phyloP scores from a whole-genome alignment of 2,888 invertebrate genomes.

The Lapara coniferarum region DNA sequence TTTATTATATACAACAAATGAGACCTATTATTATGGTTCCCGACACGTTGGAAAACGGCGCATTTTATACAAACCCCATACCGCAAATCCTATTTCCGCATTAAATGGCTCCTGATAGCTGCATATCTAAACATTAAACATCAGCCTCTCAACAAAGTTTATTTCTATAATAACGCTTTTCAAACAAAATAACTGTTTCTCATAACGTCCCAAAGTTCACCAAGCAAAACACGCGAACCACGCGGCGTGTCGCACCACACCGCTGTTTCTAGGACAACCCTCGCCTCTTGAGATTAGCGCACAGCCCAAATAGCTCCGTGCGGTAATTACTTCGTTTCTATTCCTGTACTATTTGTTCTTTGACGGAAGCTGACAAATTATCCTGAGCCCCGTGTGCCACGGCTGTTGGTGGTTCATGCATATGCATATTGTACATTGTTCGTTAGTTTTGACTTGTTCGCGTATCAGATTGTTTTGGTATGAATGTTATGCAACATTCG shows the following conservation, averaged over 20 bases:
- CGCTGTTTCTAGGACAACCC: constrained; percentile 5
- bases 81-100: too few relatives aligned
- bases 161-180: too few relatives aligned
- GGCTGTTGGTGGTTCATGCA: too few relatives aligned
- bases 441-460: constrained; percentile 33
- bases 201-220: not conserved
- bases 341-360: constrained; percentile 37
- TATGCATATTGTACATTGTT: constrained; percentile 30
- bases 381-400: not conserved
- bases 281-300: constrained; percentile 18
- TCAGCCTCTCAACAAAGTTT: too few relatives aligned
- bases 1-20: too few relatives aligned
- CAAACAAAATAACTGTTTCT: not conserved
- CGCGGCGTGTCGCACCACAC: not conserved
- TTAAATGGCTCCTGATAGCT: too few relatives aligned
- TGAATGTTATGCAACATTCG: constrained; percentile 33
- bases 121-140: too few relatives aligned
- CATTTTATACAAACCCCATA: too few relatives aligned
- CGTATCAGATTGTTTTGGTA: constrained; percentile 11
- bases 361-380: constrained; percentile 24
- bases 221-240: not conserved
- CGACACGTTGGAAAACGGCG: too few relatives aligned
- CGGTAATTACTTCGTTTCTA: constrained; percentile 32
- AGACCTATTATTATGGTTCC: too few relatives aligned
- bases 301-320: constrained; percentile 20